These are phyloP conservation scores for Megalopta genalis DNA, from an alignment of 1,140 invertebrate genomes.

Conservation along the genomic window DNA sequence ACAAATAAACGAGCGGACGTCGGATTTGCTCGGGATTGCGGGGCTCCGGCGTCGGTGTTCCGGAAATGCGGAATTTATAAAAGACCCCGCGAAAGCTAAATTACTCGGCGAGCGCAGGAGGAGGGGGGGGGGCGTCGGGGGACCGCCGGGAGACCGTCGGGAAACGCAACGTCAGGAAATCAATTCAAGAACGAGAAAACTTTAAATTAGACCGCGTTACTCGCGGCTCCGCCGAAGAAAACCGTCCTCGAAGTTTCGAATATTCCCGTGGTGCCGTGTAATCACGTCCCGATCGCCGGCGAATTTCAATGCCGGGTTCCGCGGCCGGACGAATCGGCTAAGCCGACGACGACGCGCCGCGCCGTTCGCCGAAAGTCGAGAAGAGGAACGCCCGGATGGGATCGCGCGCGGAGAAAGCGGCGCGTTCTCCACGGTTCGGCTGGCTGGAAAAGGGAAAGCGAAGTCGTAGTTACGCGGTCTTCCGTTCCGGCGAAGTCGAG, in stretches of 20 bases:
- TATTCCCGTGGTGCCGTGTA: not conserved
- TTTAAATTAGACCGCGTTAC: slow-evolving; percentile 39
- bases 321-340: too few species aligned
- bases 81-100: slow-evolving; percentile 17
- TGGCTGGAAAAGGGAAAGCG: too few species aligned
- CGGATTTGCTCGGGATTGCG: slow-evolving; percentile 36
- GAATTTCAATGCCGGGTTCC: not conserved
- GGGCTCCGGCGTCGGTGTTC: not conserved
- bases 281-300: slow-evolving; percentile 6
- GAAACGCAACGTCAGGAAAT: slow-evolving; percentile 39
- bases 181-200: slow-evolving; percentile 34
- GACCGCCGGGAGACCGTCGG: not conserved
- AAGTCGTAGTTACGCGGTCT: not conserved
- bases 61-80: slow-evolving; percentile 42
- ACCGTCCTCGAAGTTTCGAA: slow-evolving; percentile 9
- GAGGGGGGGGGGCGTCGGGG: not conserved
- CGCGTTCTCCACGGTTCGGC: too few species aligned
- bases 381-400: too few species aligned
- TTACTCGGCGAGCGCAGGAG: slow-evolving; percentile 35
- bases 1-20: slow-evolving; percentile 42
- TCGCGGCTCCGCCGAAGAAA: slow-evolving; percentile 8
- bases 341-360: too few species aligned
- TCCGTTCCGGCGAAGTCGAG: not conserved
- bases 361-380: too few species aligned
- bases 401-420: too few species aligned